A percentile compares a stretch with the other conserved stretches of the same genome.
These are phyloP conservation scores for Sycophila texana DNA, from an alignment of 2,888 invertebrate genomes.

Conservation along the genomic window DNA sequence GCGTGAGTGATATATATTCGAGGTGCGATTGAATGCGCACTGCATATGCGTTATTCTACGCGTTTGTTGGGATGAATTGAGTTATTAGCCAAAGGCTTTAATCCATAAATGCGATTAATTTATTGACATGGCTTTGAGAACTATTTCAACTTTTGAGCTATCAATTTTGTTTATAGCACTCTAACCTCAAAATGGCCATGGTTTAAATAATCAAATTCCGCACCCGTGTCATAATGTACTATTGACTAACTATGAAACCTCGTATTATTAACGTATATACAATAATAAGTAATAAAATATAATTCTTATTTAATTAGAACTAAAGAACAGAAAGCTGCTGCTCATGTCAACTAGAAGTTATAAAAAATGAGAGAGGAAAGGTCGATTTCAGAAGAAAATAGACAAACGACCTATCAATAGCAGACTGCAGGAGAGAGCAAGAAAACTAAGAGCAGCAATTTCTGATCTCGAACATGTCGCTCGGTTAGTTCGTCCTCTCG, in stretches of 20 bases:
- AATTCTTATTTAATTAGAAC: background rate
- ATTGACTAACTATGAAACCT: too few relatives aligned
- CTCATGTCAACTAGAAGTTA: background rate
- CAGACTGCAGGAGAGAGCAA: background rate
- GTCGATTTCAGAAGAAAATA: background rate
- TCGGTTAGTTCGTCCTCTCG: conserved; percentile 28
- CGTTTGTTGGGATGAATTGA: conserved; percentile 28
- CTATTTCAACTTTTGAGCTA: too few relatives aligned
- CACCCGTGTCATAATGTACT: too few relatives aligned
- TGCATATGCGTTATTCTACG: conserved; percentile 26
- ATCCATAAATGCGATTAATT: background rate
- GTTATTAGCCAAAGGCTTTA: conserved; percentile 20
- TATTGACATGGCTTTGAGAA: background rate
- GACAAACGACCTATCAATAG: conserved; percentile 37
- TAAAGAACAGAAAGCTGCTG: background rate
- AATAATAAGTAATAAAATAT: too few relatives aligned
- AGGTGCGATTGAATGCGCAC: conserved; percentile 40
- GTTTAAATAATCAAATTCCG: too few relatives aligned
- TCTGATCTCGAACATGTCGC: conserved; percentile 32
- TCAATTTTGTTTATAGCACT: background rate
- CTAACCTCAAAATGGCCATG: too few relatives aligned
- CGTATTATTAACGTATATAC: too few relatives aligned
- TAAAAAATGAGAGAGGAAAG: background rate
- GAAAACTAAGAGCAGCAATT: background rate
- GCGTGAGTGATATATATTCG: conserved; percentile 48